Evolutionary conservation across 23 tunicate genomes (phyloP), one percentile per base, ranked within the genome.

Genomic region (Trididemnum miniatum): DNA sequence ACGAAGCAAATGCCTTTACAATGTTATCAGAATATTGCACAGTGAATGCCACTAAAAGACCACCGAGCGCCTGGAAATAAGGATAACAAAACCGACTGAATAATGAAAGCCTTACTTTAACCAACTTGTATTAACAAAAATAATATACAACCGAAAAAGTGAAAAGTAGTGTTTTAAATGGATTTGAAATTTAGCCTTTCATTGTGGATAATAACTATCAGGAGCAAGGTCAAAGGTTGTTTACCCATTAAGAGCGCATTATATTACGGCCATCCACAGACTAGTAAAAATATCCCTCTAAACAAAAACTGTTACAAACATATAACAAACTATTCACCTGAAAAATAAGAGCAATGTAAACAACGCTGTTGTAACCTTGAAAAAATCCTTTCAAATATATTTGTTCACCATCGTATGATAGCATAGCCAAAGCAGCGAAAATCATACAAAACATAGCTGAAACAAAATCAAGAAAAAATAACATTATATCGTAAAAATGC

Each of bases 1-100:
- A 79, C 12, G 89, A 82, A 5, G 97, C 93, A 65, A 92, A 92
- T 5, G 83, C 89, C 66, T 92, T 92, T 38, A 88, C 65, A 31
- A 92, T 80, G 65, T 92, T 92, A 63, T 92, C 97, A 2, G 93
- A 66, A 51, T 83, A 88, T 71, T 92, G 82, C 25, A 92, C 80
- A 29, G 81, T 93, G 74, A 24, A 78, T 1, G 97, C 82, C 23
- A 92, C 92, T n/a, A 92, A 33, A 30, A 92, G 57, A 25, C 97
- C 97, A 2, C 97, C 97, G 59, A 71, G 86, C 1, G 97, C 88
- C 92, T 88, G 71, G 9, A 62, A 62, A 62, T 62, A 9, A 62
- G 57, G 18, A 12, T 50, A 50, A 50, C 57, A 50, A 50, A 50
- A 50, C 18, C 18, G 57, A 18, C 18, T 50, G 18, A 50, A 50